Percentiles rank a stretch among this genome's conserved stretches.
Conservation (phyloP, 2,113 vertebrate species). For the Lycaon pictus region DNA sequence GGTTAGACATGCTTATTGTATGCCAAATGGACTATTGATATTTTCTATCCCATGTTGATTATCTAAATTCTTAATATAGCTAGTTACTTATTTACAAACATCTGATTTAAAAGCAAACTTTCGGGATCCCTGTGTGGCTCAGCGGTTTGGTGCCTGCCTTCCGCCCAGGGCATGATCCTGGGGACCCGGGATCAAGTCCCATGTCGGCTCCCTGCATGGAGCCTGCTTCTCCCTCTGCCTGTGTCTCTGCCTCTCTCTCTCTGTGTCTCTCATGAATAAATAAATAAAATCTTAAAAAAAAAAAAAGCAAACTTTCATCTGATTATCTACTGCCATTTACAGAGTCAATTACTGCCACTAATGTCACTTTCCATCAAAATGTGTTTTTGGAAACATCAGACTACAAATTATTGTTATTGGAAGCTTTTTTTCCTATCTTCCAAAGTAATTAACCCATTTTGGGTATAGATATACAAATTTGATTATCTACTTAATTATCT, state of each 20-base stretch:
- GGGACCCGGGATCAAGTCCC: too few species aligned
- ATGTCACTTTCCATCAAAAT: background rate
- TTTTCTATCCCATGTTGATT: background rate
- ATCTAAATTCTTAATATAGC: background rate
- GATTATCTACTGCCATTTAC: background rate
- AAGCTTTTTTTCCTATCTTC: background rate
- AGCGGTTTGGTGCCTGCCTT: too few species aligned
- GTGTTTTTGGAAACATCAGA: background rate
- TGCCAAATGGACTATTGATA: conserved; percentile 15
- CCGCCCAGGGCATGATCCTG: too few species aligned
- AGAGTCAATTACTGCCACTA: background rate
- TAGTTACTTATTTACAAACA: background rate
- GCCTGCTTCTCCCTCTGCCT: too few species aligned
- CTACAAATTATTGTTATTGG: background rate
- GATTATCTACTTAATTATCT: background rate
- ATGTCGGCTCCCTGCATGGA: too few species aligned
- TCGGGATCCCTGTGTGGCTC: background rate
- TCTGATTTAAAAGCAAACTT: conserved; percentile 13
- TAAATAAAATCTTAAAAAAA: too few species aligned
- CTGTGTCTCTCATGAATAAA: too few species aligned
- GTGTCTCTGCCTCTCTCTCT: too few species aligned
- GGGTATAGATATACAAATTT: background rate
- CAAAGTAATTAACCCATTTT: background rate
- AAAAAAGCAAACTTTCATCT: background rate
- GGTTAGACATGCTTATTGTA: background rate